phyloP scores from a whole-genome alignment of 2,888 invertebrate species.

The Latrodectus hesperus region DNA sequence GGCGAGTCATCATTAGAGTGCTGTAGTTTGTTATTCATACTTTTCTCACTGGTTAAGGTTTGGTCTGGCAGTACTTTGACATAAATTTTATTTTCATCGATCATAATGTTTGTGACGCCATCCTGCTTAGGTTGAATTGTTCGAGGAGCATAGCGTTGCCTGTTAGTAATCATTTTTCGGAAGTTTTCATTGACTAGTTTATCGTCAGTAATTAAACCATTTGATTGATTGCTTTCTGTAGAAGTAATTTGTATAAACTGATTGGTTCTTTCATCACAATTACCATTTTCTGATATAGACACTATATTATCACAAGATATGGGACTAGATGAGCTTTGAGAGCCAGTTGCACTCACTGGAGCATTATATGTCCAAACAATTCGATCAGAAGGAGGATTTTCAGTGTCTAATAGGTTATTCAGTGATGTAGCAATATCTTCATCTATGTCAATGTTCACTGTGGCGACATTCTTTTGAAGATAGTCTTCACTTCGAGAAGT shows the following conservation, averaged over 20 bases:
- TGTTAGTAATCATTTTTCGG: slow-evolving; percentile 33
- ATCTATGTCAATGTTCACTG: slow-evolving; percentile 89
- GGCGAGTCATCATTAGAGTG: slow-evolving; percentile 9
- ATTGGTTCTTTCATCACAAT: slow-evolving; percentile 35
- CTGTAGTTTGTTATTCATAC: slow-evolving; percentile 28
- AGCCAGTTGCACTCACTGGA: slow-evolving; percentile 77
- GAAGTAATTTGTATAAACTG: slow-evolving; percentile 52
- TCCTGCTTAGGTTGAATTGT: slow-evolving; percentile 59
- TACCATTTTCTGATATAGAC: slow-evolving; percentile 8
- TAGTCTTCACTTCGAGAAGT: slow-evolving; percentile 95
- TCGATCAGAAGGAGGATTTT: slow-evolving; percentile 79
- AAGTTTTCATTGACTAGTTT: slow-evolving; percentile 48
- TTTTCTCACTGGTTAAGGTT: slow-evolving; percentile 26
- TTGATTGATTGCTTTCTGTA: background rate
- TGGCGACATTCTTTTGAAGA: slow-evolving; percentile 87
- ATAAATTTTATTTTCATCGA: slow-evolving; percentile 67
- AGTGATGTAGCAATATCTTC: slow-evolving; percentile 95
- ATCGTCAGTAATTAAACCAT: slow-evolving; percentile 17
- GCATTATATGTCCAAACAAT: slow-evolving; percentile 95
- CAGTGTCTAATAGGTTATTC: slow-evolving; percentile 89
- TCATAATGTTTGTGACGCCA: slow-evolving; percentile 66
- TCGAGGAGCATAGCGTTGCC: slow-evolving; percentile 32
- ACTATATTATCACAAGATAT: slow-evolving; percentile 15
- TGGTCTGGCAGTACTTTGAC: slow-evolving; percentile 55
- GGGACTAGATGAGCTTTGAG: slow-evolving; percentile 22